Percentiles rank a stretch among this genome's conserved stretches.
Conservation (phyloP, 2,113 vertebrate species). For the Antechinus stuartii region DNA sequence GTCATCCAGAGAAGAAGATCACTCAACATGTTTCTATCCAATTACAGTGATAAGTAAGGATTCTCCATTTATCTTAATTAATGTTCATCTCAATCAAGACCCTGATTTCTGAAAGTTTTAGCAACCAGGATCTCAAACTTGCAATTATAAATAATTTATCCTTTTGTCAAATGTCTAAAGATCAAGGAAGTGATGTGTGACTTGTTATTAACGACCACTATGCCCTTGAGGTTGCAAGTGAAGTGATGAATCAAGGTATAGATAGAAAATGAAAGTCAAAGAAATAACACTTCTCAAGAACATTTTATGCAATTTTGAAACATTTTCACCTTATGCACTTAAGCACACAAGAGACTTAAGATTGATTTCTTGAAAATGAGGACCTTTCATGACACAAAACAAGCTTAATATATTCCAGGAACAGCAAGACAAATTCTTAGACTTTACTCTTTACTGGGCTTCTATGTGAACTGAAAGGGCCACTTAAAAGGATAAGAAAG, state of each 20-base stretch:
- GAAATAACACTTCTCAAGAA: background rate
- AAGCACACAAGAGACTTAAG: slow-evolving; percentile 25
- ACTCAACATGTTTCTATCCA: slow-evolving; percentile 48
- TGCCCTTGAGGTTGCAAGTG: background rate
- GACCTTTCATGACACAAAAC: background rate
- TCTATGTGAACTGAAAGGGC: background rate
- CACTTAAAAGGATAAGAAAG: background rate
- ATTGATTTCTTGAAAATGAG: slow-evolving; percentile 14
- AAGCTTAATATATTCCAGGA: background rate
- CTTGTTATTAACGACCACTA: background rate
- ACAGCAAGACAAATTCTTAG: background rate
- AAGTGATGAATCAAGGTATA: background rate
- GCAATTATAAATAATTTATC: background rate
- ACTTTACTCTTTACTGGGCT: background rate
- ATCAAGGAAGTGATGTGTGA: background rate
- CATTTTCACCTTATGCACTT: background rate
- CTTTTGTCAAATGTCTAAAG: slow-evolving; percentile 24
- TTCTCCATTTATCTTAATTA: slow-evolving; percentile 65
- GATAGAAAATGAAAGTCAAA: background rate
- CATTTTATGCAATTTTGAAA: slow-evolving; percentile 28
- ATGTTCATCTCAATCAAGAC: slow-evolving; percentile 31
- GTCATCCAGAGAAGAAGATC: slow-evolving; percentile 31
- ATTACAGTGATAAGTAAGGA: slow-evolving; percentile 45
- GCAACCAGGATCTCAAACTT: background rate
- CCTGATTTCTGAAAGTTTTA: slow-evolving; percentile 9